Percentiles rank a stretch among this genome's conserved stretches.
phyloP scores from a whole-genome alignment of 2,797 vertebrate species.

The Anas bernieri region DNA sequence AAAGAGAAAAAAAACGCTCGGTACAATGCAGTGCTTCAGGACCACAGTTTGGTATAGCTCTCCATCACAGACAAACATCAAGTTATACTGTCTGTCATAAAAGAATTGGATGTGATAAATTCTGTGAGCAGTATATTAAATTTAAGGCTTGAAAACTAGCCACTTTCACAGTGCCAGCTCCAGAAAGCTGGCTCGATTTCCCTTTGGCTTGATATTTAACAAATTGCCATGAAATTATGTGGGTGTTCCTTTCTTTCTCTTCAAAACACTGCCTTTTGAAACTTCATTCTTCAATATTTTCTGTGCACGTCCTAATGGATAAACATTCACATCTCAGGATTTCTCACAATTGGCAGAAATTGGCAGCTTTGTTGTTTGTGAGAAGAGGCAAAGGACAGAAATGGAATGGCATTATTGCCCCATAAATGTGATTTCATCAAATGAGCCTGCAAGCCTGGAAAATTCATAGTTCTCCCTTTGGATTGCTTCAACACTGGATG shows the following conservation, averaged over 20 bases:
- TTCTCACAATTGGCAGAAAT: background rate
- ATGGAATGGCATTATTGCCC: background rate
- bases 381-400: slow-evolving; percentile 17
- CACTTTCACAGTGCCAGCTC: slow-evolving; percentile 17
- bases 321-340: background rate
- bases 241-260: background rate
- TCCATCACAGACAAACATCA: slow-evolving; percentile 50
- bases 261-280: slow-evolving; percentile 24
- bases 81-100: slow-evolving; percentile 69
- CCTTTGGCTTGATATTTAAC: slow-evolving; percentile 24
- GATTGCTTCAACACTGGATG: background rate
- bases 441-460: background rate
- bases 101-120: slow-evolving; percentile 64
- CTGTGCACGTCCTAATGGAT: background rate
- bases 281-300: background rate
- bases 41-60: slow-evolving; percentile 41
- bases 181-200: slow-evolving; percentile 42
- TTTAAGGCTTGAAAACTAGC: slow-evolving; percentile 24
- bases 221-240: slow-evolving; percentile 39
- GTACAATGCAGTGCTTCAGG: slow-evolving; percentile 20
- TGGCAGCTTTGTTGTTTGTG: background rate
- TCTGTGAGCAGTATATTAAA: slow-evolving; percentile 51
- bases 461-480: background rate
- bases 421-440: background rate
- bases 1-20: slow-evolving; percentile 52